Evolutionary conservation across 2,113 vertebrate species (phyloP), one percentile per base, ranked within the genome.

Genomic region (Echinops telfairi): DNA sequence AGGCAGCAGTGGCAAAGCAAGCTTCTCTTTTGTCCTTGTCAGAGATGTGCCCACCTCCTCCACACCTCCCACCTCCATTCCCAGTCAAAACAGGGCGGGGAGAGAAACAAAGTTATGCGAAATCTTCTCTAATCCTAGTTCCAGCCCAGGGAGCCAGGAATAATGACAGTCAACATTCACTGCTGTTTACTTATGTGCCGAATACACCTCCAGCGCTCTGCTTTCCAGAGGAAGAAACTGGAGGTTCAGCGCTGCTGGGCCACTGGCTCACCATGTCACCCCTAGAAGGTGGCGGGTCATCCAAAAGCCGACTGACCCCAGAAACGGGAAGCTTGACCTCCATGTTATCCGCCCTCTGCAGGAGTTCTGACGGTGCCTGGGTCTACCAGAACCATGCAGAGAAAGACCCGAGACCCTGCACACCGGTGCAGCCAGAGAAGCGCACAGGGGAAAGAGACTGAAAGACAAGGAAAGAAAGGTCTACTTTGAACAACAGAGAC

Each of bases 71-170:
- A 83, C 4, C 7, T 7, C 1, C 15, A 77, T 12, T 53, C 1
- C n/a, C 25, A 16, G n/a, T 71, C 31, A 71, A 71, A 71, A 71
- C n/a, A 33, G 38, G 5, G 23, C 36, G 7, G 19, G 0, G 0
- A 33, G 27, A 23, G 71, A n/a, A 19, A 53, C 47, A 25, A 83
- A 25, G 16, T 33, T 88, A 73, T 19, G 20, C 38, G 93, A 86
- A 8, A 12, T 57, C 29, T 87, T 77, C 12, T 6, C 19, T 71
- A 43, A 89, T 71, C 60, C 60, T 73, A 58, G 17, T n/a, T 33
- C 83, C 79, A 93, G 14, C 47, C 12, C 64, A 36, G 60, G 40
- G 0, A 75, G 10, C 22, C 16, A 12, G 11, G 43, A 57, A 40
- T 36, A 60, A 31, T 43, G 27, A 88, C 10, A 23, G 17, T 47